phyloP scores from a whole-genome alignment of 2,888 invertebrate species.

The Drosophila rubida region DNA sequence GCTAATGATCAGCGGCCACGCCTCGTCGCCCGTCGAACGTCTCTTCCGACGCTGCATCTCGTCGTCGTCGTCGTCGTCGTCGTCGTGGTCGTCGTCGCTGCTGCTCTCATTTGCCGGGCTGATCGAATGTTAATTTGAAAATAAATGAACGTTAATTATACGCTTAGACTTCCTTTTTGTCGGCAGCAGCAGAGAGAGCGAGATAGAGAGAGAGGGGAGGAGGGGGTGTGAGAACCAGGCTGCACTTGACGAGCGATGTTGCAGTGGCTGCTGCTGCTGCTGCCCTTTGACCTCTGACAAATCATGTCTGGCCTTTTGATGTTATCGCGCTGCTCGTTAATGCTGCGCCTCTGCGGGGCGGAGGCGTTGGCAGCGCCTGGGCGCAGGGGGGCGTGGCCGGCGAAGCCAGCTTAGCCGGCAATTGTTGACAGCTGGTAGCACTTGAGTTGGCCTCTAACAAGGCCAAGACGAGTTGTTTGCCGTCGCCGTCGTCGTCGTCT shows the following conservation, averaged over 20 bases:
- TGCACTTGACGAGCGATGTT: conserved; percentile 48
- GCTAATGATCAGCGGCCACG: conserved; percentile 42
- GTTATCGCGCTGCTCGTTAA: conserved; percentile 76
- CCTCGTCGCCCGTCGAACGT: conserved; percentile 8
- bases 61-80: no score
- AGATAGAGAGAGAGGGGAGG: background rate
- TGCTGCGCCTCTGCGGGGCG: conserved; percentile 6
- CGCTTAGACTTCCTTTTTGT: conserved; percentile 46
- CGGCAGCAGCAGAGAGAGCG: background rate
- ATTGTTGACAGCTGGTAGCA: conserved; percentile 76
- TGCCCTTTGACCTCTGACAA: conserved; percentile 67
- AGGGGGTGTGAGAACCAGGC: conserved; percentile 57
- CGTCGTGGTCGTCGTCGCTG: conserved; percentile 1
- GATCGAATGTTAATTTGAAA: conserved; percentile 80
- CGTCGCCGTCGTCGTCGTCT: conserved; percentile 8
- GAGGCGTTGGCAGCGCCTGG: conserved; percentile 6
- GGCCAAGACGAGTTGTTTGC: conserved; percentile 43
- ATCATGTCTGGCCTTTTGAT: conserved; percentile 81
- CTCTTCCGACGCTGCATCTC: background rate
- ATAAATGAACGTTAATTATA: conserved; percentile 82
- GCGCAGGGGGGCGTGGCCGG: conserved; percentile 43
- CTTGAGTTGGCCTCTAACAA: conserved; percentile 61
- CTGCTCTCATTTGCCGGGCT: conserved; percentile 30
- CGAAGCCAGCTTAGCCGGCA: conserved; percentile 47
- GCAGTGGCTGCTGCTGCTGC: conserved; percentile 5